Percentiles rank a stretch among this genome's conserved stretches.
Conservation (phyloP, 2,888 invertebrate genomes). For the Allacma fusca region DNA sequence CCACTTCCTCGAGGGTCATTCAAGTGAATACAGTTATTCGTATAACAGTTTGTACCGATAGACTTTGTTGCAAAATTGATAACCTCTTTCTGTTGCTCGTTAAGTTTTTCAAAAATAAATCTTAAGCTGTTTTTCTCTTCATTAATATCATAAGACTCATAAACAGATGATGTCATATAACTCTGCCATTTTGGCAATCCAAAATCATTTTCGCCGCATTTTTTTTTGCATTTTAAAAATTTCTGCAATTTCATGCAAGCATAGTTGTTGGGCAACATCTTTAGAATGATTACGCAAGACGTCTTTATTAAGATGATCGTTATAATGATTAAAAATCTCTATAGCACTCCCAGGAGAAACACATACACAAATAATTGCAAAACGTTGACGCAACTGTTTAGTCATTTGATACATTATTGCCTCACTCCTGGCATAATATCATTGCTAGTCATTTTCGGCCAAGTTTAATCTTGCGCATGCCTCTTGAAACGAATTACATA, state of each 20-base stretch:
- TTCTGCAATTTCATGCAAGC: neutral
- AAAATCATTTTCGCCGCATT: neutral
- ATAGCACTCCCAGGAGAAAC: slow-evolving; percentile 56
- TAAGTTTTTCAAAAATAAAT: neutral
- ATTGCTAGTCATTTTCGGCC: slow-evolving; percentile 62
- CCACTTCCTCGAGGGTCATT: slow-evolving; percentile 65
- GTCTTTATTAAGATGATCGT: slow-evolving; percentile 32
- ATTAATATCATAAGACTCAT: neutral
- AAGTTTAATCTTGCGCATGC: slow-evolving; percentile 61
- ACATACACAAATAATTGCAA: slow-evolving; percentile 62
- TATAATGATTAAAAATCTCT: no score
- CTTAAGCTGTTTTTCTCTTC: neutral
- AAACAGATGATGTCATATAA: neutral
- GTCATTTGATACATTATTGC: slow-evolving; percentile 60
- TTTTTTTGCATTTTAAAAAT: slow-evolving; percentile 9
- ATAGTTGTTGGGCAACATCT: no score
- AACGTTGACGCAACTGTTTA: slow-evolving; percentile 61
- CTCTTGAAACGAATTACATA: slow-evolving; percentile 57
- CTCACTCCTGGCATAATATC: slow-evolving; percentile 59
- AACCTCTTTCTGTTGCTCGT: neutral
- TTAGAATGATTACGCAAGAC: neutral
- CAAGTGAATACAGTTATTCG: slow-evolving; percentile 48
- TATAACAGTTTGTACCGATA: no score
- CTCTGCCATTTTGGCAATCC: slow-evolving; percentile 43
- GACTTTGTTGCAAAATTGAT: slow-evolving; percentile 55